Base-by-base conservation (phyloP, 2,888 invertebrate genomes). In the Dasypolia templi region DNA sequence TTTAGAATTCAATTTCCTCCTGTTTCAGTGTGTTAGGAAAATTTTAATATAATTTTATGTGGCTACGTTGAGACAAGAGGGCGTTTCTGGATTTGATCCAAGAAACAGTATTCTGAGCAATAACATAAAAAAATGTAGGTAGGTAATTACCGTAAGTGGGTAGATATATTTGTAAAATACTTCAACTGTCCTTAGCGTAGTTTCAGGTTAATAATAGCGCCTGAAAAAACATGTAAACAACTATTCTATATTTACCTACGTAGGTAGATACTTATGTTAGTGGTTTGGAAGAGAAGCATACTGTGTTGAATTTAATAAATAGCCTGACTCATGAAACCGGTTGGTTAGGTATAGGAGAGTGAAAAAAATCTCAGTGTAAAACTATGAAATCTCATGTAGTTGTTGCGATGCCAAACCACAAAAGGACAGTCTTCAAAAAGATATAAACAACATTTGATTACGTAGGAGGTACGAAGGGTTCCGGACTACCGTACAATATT, bases 81-180 rank as follows among this genome's bases (percentile, higher is more conserved):
- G 86, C 86, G 86, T 86, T 84, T 79, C 78, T 86, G 86, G 88
- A 86, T 79, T 56, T 68, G 80, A 64, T 86, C 86, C 86, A 86
- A 86, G 73, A 77, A 79, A 68, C 75, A 66, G 49, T 69, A 55
- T 68, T 68, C 68, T 65, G 62, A 71, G 62, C 56, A 86, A 71
- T 77, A 65, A 81, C 63, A 84, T 51, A 9, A 66, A 72, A 75
- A 77, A 70, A 77, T 42, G 0, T 59, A 58, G 46, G 39, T 58
- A 32, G 5, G 19, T 39, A 39, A 1, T n/a, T 70, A 67, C 51
- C 4, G 66, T 49, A 42, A 46, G 68, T 78, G 14, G 78, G 65
- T 42, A 61, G 29, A 55, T 59, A 14, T 75, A 85, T 82, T 75
- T 66, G 46, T 62, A 59, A 72, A 67, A 53, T 67, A 51, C 29